A percentile compares a stretch with the other conserved stretches of the same genome.
Conservation (phyloP, 1,140 invertebrate species). For the Triops cancriformis region DNA sequence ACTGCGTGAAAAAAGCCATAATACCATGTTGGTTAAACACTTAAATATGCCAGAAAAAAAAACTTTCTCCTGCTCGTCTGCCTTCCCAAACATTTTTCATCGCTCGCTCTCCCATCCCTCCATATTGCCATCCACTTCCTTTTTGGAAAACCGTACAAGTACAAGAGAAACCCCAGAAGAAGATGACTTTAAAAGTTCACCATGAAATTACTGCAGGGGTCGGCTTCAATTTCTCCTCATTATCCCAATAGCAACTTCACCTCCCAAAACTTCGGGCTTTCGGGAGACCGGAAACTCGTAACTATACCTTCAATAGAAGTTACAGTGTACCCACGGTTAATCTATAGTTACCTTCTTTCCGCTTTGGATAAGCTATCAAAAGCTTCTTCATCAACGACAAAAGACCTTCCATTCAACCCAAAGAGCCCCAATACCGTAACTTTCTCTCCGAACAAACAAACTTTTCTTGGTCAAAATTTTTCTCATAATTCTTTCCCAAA, state of each 20-base stretch:
- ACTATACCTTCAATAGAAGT: slow-evolving; percentile 4
- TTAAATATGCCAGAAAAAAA: not conserved
- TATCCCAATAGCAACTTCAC: not conserved
- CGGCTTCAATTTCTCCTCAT: not conserved
- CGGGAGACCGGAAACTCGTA: not conserved
- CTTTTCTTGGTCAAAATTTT: too few relatives aligned
- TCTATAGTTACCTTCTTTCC: not conserved
- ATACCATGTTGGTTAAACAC: not conserved
- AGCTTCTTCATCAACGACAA: not conserved
- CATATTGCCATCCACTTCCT: not conserved
- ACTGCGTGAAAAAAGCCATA: not conserved
- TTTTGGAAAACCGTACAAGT: not conserved
- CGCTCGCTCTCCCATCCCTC: not conserved
- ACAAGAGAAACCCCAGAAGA: not conserved
- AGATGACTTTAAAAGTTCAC: not conserved
- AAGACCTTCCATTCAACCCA: not conserved
- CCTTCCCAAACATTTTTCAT: not conserved
- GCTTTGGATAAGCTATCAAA: not conserved
- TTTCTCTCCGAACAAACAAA: too few relatives aligned
- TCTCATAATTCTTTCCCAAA: too few relatives aligned
- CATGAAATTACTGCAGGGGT: not conserved
- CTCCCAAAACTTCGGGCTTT: not conserved
- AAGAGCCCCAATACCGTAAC: too few relatives aligned
- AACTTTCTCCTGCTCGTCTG: not conserved
- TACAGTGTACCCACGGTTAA: not conserved